Conservation (phyloP, 1,140 invertebrate species). For the Cylas formicarius region DNA sequence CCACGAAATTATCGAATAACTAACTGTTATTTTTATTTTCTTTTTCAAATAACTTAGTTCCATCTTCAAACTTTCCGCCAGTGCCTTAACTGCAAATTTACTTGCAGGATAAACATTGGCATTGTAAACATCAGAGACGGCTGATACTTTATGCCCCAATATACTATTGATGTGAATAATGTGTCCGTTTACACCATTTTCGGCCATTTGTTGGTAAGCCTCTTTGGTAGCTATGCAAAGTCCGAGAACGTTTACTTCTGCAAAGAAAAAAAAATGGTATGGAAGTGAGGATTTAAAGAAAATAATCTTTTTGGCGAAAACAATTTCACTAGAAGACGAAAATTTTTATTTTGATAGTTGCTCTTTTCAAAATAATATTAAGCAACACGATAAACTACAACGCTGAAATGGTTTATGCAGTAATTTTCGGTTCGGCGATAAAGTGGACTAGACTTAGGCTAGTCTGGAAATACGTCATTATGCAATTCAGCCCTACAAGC, state of each 20-base stretch:
- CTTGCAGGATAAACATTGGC: constrained; percentile 29
- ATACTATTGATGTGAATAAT: constrained; percentile 55
- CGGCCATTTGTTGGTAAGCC: constrained; percentile 49
- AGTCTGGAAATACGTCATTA: no score
- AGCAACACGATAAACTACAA: no score
- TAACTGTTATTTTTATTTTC: constrained; percentile 21
- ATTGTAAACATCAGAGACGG: constrained; percentile 17
- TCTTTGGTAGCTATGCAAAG: constrained; percentile 3
- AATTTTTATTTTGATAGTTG: no score
- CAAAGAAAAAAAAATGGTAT: no score
- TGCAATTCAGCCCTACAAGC: no score
- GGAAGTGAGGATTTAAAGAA: no score
- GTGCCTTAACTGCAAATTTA: constrained; percentile 15
- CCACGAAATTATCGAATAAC: background rate
- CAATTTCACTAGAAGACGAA: no score
- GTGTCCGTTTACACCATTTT: constrained; percentile 53
- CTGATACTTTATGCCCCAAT: constrained; percentile 39
- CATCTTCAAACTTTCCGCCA: constrained; percentile 9
- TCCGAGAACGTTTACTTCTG: constrained; percentile 11
- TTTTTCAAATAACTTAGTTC: constrained; percentile 4
- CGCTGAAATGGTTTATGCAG: no score
- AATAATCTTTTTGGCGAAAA: no score
- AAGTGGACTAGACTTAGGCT: no score
- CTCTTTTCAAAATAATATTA: no score
- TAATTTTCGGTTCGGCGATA: no score